phyloP scores from a whole-genome alignment of 2,888 invertebrate genomes.

The Sthenelais limicola region DNA sequence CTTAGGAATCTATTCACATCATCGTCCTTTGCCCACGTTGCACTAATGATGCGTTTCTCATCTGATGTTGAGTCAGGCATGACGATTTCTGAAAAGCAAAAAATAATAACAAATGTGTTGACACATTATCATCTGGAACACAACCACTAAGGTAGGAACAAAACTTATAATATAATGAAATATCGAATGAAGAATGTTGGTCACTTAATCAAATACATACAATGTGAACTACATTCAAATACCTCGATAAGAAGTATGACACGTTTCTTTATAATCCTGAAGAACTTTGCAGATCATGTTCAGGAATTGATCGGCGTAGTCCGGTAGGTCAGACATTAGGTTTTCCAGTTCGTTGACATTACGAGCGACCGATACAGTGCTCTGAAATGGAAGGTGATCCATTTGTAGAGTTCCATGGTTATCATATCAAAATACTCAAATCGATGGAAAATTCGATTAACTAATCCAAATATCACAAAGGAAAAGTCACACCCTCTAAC shows the following conservation, averaged over 20 bases:
- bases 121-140: too few relatives aligned
- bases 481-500: not conserved
- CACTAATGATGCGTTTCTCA: constrained; percentile 80
- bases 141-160: too few relatives aligned
- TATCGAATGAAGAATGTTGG: too few relatives aligned
- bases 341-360: constrained; percentile 80
- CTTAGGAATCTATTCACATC: constrained; percentile 90
- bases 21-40: constrained; percentile 91
- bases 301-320: constrained; percentile 83
- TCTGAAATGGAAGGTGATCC: constrained; percentile 73
- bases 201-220: too few relatives aligned
- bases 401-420: too few relatives aligned
- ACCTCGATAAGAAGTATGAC: constrained; percentile 80
- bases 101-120: too few relatives aligned
- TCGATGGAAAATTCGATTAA: too few relatives aligned
- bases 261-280: constrained; percentile 83
- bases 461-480: not conserved
- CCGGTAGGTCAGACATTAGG: constrained; percentile 81
- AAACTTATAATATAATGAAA: too few relatives aligned
- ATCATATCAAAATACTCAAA: too few relatives aligned
- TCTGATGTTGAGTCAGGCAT: constrained; percentile 81
- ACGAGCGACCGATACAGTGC: constrained; percentile 81
- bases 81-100: constrained; percentile 76
- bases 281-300: constrained; percentile 82
- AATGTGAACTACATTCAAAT: too few relatives aligned